Percentiles rank a stretch among this genome's conserved stretches.
These are phyloP conservation scores for Galeopterus variegatus DNA, from an alignment of 2,113 vertebrate species.

Conservation along the genomic window DNA sequence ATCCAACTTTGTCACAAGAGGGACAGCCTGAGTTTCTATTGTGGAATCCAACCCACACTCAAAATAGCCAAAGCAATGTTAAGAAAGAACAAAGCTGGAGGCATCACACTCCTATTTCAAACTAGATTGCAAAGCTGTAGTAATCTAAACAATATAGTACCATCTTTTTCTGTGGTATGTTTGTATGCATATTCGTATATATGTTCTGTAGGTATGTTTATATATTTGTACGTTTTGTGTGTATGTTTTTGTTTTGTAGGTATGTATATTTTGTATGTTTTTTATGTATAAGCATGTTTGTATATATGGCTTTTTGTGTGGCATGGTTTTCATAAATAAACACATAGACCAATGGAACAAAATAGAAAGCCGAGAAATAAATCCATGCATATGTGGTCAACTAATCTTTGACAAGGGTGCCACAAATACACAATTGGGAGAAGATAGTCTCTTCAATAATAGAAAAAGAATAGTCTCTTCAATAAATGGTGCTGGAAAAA, in stretches of 20 bases:
- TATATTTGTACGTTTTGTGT: too few relatives aligned
- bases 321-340: not conserved
- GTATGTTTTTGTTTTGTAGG: too few relatives aligned
- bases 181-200: too few relatives aligned
- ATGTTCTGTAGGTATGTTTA: too few relatives aligned
- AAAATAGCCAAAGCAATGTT: not conserved
- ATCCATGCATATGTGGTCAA: not conserved
- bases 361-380: not conserved
- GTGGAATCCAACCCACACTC: not conserved
- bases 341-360: not conserved
- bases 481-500: not conserved
- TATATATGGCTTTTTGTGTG: too few relatives aligned
- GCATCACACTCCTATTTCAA: not conserved
- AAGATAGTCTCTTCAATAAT: too few relatives aligned
- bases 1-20: not conserved
- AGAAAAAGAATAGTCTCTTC: not conserved
- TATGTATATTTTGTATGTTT: too few relatives aligned
- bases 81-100: not conserved
- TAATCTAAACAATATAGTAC: too few relatives aligned
- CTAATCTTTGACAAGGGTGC: not conserved
- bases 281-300: too few relatives aligned
- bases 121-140: not conserved
- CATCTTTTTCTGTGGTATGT: too few relatives aligned
- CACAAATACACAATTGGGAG: not conserved
- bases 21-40: not conserved